Percentiles rank a stretch among this genome's conserved stretches.
Conservation (phyloP, 1,140 invertebrate genomes). For the Drosophila eugracilis region DNA sequence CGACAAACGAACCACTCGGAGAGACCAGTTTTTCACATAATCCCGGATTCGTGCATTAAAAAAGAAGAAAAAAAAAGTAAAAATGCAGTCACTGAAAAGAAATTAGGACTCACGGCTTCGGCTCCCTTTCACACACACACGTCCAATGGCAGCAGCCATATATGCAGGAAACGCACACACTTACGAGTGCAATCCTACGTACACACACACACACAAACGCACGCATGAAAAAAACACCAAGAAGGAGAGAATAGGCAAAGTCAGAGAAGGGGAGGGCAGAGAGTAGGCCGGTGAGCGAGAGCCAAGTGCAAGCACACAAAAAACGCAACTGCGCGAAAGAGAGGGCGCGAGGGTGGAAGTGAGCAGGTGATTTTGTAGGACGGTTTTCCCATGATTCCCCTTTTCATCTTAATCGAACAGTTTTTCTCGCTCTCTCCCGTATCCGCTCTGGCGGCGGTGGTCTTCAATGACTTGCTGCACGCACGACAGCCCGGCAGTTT, state of each 20-base stretch:
- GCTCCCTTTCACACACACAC: conserved; percentile 31
- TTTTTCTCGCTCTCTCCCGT: conserved; percentile 36
- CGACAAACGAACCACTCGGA: conserved; percentile 20
- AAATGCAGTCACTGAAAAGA: conserved; percentile 56
- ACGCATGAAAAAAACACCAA: too few species aligned
- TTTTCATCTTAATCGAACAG: conserved; percentile 35
- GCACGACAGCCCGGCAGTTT: conserved; percentile 77
- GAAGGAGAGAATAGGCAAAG: too few species aligned
- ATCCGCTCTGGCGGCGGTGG: conserved; percentile 49
- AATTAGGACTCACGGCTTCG: conserved; percentile 21
- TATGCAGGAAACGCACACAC: conserved; percentile 57
- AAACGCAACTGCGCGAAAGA: conserved; percentile 48
- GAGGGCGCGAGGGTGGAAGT: conserved; percentile 57
- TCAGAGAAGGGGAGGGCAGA: background rate
- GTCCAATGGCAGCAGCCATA: conserved; percentile 63
- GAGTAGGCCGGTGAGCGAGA: conserved; percentile 6
- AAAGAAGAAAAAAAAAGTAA: conserved; percentile 36
- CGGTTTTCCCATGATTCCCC: conserved; percentile 59
- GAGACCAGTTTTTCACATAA: conserved; percentile 50
- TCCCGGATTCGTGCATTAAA: conserved; percentile 38
- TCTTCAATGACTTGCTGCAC: conserved; percentile 84
- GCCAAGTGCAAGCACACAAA: conserved; percentile 46
- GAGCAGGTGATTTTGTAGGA: conserved; percentile 50
- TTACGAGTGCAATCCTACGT: conserved; percentile 12
- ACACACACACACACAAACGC: conserved; percentile 30